Conservation (phyloP, 2,797 vertebrate genomes). For the Oceanodroma leucorhoa region DNA sequence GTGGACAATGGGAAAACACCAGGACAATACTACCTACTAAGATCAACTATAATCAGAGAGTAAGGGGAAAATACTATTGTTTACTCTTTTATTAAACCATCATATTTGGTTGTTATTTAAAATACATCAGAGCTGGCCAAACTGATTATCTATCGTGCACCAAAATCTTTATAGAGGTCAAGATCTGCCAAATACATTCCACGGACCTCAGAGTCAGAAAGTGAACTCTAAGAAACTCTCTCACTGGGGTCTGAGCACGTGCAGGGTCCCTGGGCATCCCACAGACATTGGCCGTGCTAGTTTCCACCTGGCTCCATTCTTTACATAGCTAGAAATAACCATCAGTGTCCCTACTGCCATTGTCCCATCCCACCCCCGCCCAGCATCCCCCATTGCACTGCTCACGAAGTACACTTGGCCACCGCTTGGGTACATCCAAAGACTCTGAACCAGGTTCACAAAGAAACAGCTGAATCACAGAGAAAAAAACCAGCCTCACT, state of each 20-base stretch:
- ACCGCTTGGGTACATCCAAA: not conserved
- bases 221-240: not conserved
- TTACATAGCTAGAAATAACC: not conserved
- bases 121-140: not conserved
- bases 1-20: not conserved
- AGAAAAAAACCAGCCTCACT: not conserved
- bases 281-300: not conserved
- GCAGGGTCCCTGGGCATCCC: not conserved
- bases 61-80: not conserved
- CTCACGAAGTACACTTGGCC: not conserved
- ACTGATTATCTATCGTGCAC: not conserved
- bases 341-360: not conserved
- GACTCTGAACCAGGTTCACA: not conserved
- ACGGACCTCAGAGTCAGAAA: not conserved
- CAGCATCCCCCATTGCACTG: too few species aligned
- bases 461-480: not conserved
- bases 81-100: not conserved
- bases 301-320: not conserved
- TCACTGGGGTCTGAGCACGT: not conserved
- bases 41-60: not conserved
- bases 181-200: not conserved
- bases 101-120: not conserved
- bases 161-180: not conserved
- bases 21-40: not conserved
- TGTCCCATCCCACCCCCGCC: not conserved